These are phyloP conservation scores for Drosophila pegasa DNA, from an alignment of 2,888 invertebrate genomes.

Conservation along the genomic window DNA sequence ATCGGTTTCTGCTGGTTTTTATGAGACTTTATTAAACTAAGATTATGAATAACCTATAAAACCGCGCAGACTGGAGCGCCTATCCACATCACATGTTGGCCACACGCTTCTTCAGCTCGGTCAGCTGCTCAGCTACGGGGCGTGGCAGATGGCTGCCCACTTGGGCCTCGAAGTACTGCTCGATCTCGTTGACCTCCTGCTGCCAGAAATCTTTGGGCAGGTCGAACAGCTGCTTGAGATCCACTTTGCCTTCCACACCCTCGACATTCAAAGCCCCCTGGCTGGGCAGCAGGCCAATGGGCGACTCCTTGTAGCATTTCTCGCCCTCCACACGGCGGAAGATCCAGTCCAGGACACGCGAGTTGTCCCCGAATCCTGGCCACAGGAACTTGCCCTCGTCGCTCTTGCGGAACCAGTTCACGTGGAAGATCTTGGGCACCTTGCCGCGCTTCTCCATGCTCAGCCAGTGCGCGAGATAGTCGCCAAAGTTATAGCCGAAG, in stretches of 20 bases:
- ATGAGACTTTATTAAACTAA: conserved; percentile 83
- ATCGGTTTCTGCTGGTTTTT: conserved; percentile 83
- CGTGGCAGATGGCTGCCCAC: conserved; percentile 93
- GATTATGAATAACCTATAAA: conserved; percentile 69
- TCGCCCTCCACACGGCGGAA: conserved; percentile 93
- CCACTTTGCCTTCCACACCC: conserved; percentile 88
- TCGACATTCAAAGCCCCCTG: conserved; percentile 88
- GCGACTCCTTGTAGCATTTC: conserved; percentile 89
- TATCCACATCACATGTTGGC: conserved; percentile 84
- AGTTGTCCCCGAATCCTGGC: conserved; percentile 99
- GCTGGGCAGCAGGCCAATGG: conserved; percentile 90
- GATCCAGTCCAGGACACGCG: conserved; percentile 98
- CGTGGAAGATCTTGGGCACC: conserved; percentile 98
- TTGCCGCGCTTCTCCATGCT: conserved; percentile 90
- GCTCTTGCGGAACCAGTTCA: conserved; percentile 99
- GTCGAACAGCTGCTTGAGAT: conserved; percentile 92
- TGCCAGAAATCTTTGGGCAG: conserved; percentile 96
- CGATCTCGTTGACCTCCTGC: conserved; percentile 92
- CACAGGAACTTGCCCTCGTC: conserved; percentile 95
- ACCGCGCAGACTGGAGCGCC: conserved; percentile 25
- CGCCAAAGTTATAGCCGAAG: conserved; percentile 99
- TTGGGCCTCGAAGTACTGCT: conserved; percentile 95
- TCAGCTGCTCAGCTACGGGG: conserved; percentile 41
- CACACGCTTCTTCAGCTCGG: conserved; percentile 78
- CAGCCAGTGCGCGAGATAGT: conserved; percentile 97